Percentiles rank a stretch among this genome's conserved stretches.
Evolutionary conservation across 2,113 vertebrate genomes (phyloP).

Genomic region (Notothenia rossii): DNA sequence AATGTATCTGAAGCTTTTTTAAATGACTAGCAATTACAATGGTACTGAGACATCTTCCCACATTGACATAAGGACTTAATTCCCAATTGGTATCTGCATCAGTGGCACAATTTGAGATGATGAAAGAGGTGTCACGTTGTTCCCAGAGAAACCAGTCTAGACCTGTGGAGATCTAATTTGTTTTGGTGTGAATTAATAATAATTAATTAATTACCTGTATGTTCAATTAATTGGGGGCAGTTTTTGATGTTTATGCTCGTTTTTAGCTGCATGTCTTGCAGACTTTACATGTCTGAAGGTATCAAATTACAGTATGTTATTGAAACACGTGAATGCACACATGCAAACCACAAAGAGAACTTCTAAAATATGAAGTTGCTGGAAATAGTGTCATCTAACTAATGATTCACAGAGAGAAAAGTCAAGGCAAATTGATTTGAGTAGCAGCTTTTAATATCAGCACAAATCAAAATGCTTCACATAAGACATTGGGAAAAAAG

Average conservation of each 20-base stretch:
- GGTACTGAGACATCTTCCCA: conserved; percentile 19
- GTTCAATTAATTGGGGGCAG: neutral
- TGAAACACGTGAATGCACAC: neutral
- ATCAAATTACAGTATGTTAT: neutral
- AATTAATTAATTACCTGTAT: neutral
- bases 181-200: conserved; percentile 2
- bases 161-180: neutral
- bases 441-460: neutral
- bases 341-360: neutral
- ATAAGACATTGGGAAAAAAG: neutral
- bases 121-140: conserved; percentile 3
- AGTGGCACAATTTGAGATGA: conserved; percentile 19
- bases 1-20: conserved; percentile 2
- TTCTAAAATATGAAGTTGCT: conserved; percentile 9
- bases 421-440: neutral
- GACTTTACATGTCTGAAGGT: no score
- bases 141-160: conserved; percentile 2
- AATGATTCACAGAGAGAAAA: conserved; percentile 32
- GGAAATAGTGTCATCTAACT: conserved; percentile 2
- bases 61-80: conserved; percentile 23
- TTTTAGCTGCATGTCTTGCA: neutral
- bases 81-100: conserved; percentile 20
- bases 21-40: conserved; percentile 35
- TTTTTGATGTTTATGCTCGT: neutral
- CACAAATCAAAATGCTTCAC: neutral